Evolutionary conservation across 1,140 invertebrate species (phyloP).

Genomic region (Drosophila funebris): DNA sequence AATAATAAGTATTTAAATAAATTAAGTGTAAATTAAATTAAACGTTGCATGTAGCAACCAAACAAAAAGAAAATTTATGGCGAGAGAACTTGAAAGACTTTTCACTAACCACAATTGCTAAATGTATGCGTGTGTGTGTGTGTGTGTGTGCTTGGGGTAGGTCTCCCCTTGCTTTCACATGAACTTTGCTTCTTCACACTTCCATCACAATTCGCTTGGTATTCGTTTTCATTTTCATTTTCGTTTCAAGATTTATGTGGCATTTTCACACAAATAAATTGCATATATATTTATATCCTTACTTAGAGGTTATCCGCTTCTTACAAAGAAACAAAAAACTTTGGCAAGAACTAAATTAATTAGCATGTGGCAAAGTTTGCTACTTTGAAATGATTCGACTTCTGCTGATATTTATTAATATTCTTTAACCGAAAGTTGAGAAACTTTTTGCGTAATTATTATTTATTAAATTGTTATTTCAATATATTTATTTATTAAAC

Average conservation of each 20-base stretch:
- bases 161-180: conserved; percentile 11
- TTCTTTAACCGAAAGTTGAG: too few species aligned
- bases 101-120: conserved; percentile 2
- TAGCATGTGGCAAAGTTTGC: not conserved
- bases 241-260: conserved; percentile 3
- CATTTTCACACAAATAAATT: not conserved
- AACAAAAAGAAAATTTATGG: conserved; percentile 41
- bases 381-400: not conserved
- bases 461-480: not conserved
- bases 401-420: not conserved
- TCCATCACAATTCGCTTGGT: not conserved
- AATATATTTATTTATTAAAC: too few species aligned
- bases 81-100: conserved; percentile 35
- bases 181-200: not conserved
- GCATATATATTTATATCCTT: not conserved
- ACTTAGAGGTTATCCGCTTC: not conserved
- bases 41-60: conserved; percentile 45
- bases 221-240: not conserved
- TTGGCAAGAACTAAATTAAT: not conserved
- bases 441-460: not conserved
- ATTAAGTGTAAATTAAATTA: conserved; percentile 71
- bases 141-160: conserved; percentile 21
- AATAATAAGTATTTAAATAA: conserved; percentile 63
- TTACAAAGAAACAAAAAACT: not conserved
- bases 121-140: not conserved